Conservation (phyloP, 64 coral and sea anemone species). For the Trachythela sp. region DNA sequence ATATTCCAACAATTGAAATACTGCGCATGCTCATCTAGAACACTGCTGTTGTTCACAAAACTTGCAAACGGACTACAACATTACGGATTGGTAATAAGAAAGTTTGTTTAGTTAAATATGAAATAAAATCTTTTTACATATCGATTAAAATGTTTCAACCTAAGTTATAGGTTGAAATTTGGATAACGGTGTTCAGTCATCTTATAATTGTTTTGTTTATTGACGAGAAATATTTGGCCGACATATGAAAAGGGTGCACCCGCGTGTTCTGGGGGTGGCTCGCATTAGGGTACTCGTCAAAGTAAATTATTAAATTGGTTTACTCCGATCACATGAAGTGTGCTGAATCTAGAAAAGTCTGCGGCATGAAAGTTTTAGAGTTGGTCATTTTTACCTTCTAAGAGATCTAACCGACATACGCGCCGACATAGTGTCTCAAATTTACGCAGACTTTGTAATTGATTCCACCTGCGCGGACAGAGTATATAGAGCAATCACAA, state of each 20-base stretch:
- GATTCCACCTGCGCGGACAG: neutral
- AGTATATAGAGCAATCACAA: neutral
- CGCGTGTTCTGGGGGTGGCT: neutral
- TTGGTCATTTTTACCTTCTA: neutral
- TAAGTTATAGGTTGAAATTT: no score
- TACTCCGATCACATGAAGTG: neutral
- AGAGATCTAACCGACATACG: neutral
- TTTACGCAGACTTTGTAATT: neutral
- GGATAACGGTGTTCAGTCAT: no score
- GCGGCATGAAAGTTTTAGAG: neutral
- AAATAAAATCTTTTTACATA: no score
- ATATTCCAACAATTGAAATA: no score
- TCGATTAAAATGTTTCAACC: no score
- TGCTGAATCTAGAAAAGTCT: neutral
- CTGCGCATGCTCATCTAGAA: no score
- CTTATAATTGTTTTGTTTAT: no score
- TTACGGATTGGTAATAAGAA: no score
- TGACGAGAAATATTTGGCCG: no score
- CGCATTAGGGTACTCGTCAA: neutral
- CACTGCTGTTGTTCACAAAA: no score
- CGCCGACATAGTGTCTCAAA: conserved; percentile 6
- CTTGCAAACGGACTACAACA: no score
- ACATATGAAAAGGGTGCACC: neutral
- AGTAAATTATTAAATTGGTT: neutral
- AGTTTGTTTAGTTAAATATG: no score